Conservation (phyloP, 2,113 vertebrate genomes). For the Cheirogaleus medius region DNA sequence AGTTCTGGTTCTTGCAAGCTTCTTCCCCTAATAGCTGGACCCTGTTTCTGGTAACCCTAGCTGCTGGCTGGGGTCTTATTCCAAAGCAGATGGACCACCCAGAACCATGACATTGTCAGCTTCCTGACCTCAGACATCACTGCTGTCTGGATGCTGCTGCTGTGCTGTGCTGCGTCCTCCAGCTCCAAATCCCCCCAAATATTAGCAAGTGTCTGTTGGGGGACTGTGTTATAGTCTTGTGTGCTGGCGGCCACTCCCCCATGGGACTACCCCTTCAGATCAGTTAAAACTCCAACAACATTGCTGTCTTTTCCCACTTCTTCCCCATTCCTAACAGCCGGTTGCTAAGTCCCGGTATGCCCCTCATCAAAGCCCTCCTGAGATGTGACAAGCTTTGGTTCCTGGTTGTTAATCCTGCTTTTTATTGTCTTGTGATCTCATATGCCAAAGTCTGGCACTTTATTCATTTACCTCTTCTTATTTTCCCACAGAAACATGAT, state of each 20-base stretch:
- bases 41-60: slow-evolving; percentile 64
- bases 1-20: slow-evolving; percentile 38
- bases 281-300: background rate
- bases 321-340: background rate
- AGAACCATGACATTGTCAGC: slow-evolving; percentile 66
- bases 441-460: slow-evolving; percentile 31
- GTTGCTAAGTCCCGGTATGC: slow-evolving; percentile 41
- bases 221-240: background rate
- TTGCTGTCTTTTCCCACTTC: slow-evolving; percentile 13
- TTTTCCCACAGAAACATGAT: slow-evolving; percentile 54
- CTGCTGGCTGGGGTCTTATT: slow-evolving; percentile 73
- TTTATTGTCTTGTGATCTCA: slow-evolving; percentile 66
- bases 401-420: slow-evolving; percentile 69
- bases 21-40: slow-evolving; percentile 44
- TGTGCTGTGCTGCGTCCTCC: background rate
- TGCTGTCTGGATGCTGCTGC: slow-evolving; percentile 23
- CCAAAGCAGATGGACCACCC: slow-evolving; percentile 79
- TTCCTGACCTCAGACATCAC: slow-evolving; percentile 61
- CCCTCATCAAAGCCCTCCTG: slow-evolving; percentile 56
- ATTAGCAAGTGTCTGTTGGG: slow-evolving; percentile 12
- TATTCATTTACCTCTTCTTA: slow-evolving; percentile 38
- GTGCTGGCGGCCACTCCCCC: background rate
- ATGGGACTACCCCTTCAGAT: background rate
- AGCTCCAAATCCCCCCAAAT: slow-evolving; percentile 36
- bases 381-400: slow-evolving; percentile 69